These are phyloP conservation scores for Miniopterus natalensis DNA, from an alignment of 2,113 vertebrate species.

Conservation along the genomic window DNA sequence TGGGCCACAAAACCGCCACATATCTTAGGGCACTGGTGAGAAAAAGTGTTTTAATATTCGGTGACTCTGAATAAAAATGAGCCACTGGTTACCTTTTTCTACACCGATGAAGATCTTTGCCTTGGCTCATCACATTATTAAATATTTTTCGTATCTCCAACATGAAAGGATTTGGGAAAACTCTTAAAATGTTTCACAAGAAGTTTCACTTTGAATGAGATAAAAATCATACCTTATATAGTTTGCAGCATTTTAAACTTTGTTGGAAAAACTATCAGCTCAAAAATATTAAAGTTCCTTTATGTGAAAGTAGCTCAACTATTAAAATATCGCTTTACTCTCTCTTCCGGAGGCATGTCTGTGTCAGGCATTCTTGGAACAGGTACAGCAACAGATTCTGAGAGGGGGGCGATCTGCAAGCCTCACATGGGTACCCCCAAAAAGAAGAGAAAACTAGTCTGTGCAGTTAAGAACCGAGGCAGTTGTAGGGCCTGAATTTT, in stretches of 20 bases:
- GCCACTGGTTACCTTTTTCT: neutral
- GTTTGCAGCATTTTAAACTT: neutral
- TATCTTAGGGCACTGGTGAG: neutral
- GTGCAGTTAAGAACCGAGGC: neutral
- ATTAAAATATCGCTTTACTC: neutral
- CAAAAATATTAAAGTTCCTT: conserved; percentile 18
- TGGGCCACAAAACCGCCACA: neutral
- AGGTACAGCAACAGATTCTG: neutral
- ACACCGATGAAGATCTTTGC: neutral
- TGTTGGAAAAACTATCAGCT: neutral
- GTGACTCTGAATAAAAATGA: neutral
- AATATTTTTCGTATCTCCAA: neutral
- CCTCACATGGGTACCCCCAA: neutral
- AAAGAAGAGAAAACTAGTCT: neutral
- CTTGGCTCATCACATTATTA: neutral
- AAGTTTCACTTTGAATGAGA: neutral
- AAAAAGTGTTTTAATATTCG: neutral
- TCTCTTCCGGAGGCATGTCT: neutral
- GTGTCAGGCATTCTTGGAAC: neutral
- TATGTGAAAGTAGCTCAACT: neutral
- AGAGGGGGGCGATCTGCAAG: neutral
- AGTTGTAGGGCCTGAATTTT: neutral
- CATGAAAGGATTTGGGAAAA: neutral
- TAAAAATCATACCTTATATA: neutral
- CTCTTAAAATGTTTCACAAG: neutral